A percentile compares a stretch with the other conserved stretches of the same genome.
These are phyloP conservation scores for Pantala flavescens DNA, from an alignment of 1,140 invertebrate genomes.

Conservation along the genomic window DNA sequence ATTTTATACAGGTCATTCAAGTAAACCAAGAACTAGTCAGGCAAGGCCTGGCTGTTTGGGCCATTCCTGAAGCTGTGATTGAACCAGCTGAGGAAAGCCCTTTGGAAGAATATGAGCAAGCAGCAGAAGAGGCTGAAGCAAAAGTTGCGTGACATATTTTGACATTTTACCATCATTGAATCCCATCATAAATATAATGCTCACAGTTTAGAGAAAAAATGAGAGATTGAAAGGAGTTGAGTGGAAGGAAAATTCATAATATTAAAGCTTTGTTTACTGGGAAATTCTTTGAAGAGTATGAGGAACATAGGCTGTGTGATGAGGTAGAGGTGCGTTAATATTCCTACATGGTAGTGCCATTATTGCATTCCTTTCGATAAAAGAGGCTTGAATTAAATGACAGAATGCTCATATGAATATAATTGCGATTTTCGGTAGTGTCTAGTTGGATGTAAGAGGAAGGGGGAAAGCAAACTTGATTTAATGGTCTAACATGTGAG, in stretches of 20 bases:
- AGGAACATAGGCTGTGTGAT: too few relatives aligned
- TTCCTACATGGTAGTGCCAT: too few relatives aligned
- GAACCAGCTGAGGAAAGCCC: background rate
- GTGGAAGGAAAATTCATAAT: background rate
- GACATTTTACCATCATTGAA: background rate
- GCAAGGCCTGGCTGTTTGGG: slow-evolving; percentile 53
- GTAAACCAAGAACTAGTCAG: slow-evolving; percentile 56
- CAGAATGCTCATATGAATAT: too few relatives aligned
- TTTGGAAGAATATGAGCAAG: background rate
- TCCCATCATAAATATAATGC: background rate
- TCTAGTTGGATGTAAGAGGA: too few relatives aligned
- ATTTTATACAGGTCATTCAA: slow-evolving; percentile 48
- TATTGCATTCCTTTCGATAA: too few relatives aligned
- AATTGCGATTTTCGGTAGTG: too few relatives aligned
- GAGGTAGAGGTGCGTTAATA: too few relatives aligned
- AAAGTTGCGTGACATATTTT: background rate
- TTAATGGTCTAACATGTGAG: too few relatives aligned
- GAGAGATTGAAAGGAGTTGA: background rate
- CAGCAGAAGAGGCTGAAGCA: background rate
- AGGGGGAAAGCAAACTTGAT: too few relatives aligned
- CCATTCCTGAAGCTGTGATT: slow-evolving; percentile 22
- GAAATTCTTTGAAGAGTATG: too few relatives aligned
- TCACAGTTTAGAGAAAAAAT: background rate
- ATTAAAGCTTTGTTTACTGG: background rate
- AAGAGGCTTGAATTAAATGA: too few relatives aligned